phyloP scores from a whole-genome alignment of 2,888 invertebrate species.

The Amiota communis region DNA sequence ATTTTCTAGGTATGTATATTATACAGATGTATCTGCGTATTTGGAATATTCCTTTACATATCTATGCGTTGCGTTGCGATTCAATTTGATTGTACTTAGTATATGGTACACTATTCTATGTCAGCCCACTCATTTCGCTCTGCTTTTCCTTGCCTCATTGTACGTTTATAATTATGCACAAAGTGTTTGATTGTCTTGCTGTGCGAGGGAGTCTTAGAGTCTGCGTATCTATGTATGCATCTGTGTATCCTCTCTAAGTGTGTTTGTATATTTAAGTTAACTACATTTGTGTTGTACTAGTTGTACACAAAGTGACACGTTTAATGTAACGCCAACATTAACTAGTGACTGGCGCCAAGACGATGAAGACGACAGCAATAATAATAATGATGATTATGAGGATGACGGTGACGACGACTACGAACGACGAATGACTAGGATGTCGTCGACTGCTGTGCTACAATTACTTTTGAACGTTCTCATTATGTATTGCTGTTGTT shows the following conservation, averaged over 20 bases:
- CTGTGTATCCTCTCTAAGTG: background rate
- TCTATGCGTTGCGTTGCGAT: background rate
- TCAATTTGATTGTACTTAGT: background rate
- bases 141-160: constrained; percentile 9
- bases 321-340: constrained; percentile 13
- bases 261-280: background rate
- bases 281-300: background rate
- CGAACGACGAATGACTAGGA: too few relatives aligned
- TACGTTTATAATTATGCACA: constrained; percentile 27
- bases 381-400: too few relatives aligned
- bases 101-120: background rate
- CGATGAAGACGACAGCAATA: background rate
- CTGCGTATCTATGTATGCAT: background rate
- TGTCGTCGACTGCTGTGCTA: constrained; percentile 6
- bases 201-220: background rate
- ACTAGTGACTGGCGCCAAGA: too few relatives aligned
- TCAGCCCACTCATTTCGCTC: background rate
- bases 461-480: constrained; percentile 26
- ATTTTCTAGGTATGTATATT: too few relatives aligned
- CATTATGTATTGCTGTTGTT: background rate
- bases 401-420: too few relatives aligned
- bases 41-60: background rate
- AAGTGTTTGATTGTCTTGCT: constrained; percentile 9
- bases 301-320: constrained; percentile 17
- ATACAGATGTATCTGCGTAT: too few relatives aligned